Base-by-base conservation (phyloP, 2,113 vertebrate genomes). In the Zosterops borbonicus region DNA sequence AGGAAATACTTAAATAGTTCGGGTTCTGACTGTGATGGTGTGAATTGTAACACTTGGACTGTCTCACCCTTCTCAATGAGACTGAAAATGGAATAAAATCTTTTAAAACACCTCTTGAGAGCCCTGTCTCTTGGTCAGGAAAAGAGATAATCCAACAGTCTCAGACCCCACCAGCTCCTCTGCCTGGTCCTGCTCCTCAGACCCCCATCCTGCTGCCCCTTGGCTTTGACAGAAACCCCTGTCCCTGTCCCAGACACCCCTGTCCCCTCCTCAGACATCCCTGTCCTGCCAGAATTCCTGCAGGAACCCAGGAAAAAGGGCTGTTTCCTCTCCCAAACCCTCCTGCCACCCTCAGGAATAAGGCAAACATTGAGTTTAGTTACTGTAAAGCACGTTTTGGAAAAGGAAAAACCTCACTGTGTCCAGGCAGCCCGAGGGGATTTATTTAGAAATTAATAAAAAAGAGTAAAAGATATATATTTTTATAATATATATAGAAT, bases 281-380 rank as follows among this genome's bases (percentile, higher is more conserved):
- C 18, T 46, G 19, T 39, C 44, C 75, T 20, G 75, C 55, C 8
- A 17, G 46, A 33, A 22, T 14, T 28, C 46, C 74, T 4, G 5
- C 64, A 22, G 67, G 86, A 18, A 44, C 67, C 75, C 35, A 35
- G 76, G 63, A 53, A 16, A 0, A 7, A 37, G 87, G 59, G 74
- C 52, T 49, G 9, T 28, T 21, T 80, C 44, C 80, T 91, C 79
- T 70, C 55, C n/a, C 37, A 52, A 27, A 87, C 75, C 12, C 71
- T 50, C 69, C 83, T 76, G 64, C 81, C 25, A 14, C 58, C 60
- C 94, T 96, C 89, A 41, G 42, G 80, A 93, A 90, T 95, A 97
- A 97, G 95, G 96, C 96, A 96, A 95, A 89, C 0, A 1, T 81
- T 92, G 91, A 49, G 78, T 67, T 75, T 16, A 84, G 76, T 76